phyloP scores from a whole-genome alignment of 92 coral and sea anemone species.

The Siderastrea radians region DNA sequence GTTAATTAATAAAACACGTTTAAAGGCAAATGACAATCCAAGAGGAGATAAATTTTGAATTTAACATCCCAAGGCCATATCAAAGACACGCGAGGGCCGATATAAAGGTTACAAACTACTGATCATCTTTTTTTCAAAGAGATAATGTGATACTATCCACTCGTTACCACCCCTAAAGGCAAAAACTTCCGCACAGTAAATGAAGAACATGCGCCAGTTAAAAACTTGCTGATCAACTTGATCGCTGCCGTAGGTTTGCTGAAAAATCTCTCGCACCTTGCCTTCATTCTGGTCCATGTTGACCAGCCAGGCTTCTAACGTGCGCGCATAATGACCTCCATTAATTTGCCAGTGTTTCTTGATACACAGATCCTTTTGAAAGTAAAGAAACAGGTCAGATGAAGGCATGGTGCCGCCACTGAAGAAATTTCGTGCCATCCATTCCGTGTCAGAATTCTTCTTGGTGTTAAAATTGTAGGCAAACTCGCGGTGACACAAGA shows the following conservation, averaged over 20 bases:
- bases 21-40: neutral
- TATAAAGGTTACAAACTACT: conserved; percentile 57
- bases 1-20: no score
- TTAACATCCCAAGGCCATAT: no score
- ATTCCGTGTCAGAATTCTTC: conserved; percentile 88
- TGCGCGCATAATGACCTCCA: conserved; percentile 82
- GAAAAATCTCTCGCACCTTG: conserved; percentile 68
- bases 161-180: conserved; percentile 86
- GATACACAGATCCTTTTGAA: conserved; percentile 79
- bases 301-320: conserved; percentile 88
- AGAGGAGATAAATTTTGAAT: neutral
- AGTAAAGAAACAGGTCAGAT: conserved; percentile 81
- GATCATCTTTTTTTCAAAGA: conserved; percentile 68
- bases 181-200: conserved; percentile 87
- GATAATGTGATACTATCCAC: conserved; percentile 84
- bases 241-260: conserved; percentile 69
- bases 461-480: conserved; percentile 83
- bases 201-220: conserved; percentile 93
- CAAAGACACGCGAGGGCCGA: neutral
- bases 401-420: conserved; percentile 94
- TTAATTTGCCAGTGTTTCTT: conserved; percentile 85
- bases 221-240: conserved; percentile 74
- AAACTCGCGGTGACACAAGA: conserved; percentile 87
- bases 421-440: conserved; percentile 93
- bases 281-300: conserved; percentile 71